Conservation (phyloP, 2,113 vertebrate species). For the Meles meles region DNA sequence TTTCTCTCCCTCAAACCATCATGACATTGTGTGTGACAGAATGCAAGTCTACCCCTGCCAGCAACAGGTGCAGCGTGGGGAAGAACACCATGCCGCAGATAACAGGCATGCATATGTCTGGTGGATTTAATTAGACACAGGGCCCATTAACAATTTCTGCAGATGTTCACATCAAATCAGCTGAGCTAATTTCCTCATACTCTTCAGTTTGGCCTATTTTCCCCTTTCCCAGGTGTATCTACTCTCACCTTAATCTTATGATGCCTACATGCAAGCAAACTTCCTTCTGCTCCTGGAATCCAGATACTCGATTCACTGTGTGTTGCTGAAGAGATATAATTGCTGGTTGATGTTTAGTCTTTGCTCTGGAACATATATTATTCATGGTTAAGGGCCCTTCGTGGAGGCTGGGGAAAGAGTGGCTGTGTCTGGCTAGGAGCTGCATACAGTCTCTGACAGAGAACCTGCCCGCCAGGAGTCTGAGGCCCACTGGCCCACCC, state of each 20-base stretch:
- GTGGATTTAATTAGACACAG: constrained; percentile 58
- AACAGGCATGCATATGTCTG: constrained; percentile 40
- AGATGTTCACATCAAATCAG: constrained; percentile 64
- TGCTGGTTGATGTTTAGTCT: not conserved
- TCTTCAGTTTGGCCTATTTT: constrained; percentile 40
- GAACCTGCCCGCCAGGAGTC: not conserved
- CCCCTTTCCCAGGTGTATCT: not conserved
- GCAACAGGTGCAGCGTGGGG: constrained; percentile 18
- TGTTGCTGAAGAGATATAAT: not conserved
- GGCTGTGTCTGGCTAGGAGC: not conserved
- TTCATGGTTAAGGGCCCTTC: not conserved
- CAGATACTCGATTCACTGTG: not conserved
- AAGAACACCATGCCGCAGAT: constrained; percentile 13
- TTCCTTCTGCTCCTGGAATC: not conserved
- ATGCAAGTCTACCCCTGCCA: not conserved
- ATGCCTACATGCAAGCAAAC: not conserved
- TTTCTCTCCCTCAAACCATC: not conserved
- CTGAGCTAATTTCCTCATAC: constrained; percentile 53
- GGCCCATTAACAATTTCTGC: constrained; percentile 55
- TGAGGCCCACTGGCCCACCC: not conserved
- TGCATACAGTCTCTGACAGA: not conserved
- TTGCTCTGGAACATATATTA: not conserved
- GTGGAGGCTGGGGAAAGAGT: not conserved
- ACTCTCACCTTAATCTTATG: not conserved
- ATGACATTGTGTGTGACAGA: not conserved